Base-by-base conservation (phyloP, 1,140 invertebrate genomes). In the Drosophila willistoni region DNA sequence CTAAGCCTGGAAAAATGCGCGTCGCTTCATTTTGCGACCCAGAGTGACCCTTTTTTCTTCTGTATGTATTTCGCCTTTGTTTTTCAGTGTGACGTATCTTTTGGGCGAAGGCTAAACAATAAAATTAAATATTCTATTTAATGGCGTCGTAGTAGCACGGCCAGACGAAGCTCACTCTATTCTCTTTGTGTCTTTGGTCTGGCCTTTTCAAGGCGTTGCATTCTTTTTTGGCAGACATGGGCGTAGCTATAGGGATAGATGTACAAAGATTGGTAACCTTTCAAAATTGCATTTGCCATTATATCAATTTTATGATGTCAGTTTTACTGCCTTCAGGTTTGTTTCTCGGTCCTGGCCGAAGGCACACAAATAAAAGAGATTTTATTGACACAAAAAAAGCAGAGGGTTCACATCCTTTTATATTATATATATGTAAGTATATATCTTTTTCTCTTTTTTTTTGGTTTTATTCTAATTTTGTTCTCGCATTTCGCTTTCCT, bases 111-210 rank as follows among this genome's bases (percentile, higher is more conserved):
- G 72, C 66, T 59, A 65, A 77, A 87, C 84, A 89, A 87, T 87
- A 89, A 87, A 87, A 87, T 87, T 89, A 87, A 84, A 89, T 87
- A 87, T 87, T 89, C 84, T 75, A 87, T 84, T 89, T 89, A 87
- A 87, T 87, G 84, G 84, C 73, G 56, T 59, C 73, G 83, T 75
- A 66, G 75, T 66, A 86, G 74, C 44, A 19, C 17, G 44, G 63
- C 79, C 83, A 77, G 79, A 83, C 79, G 83, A 75, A 68, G 69
- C 76, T 61, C 69, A 54, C 67, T 57, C 47, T 34, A 19, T 14
- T 2, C 12, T 9, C 3, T 51, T 14, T 34, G 7, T 34, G 7
- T 14, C 22, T 25, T 55, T 25, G 3, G 6, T 25, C 10, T 34
- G 5, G 4, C 7, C 25, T 14, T 12, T 36, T 36, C 33, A 59